Base-by-base conservation (phyloP, 2,888 invertebrate genomes). In the Andrena bucephala region DNA sequence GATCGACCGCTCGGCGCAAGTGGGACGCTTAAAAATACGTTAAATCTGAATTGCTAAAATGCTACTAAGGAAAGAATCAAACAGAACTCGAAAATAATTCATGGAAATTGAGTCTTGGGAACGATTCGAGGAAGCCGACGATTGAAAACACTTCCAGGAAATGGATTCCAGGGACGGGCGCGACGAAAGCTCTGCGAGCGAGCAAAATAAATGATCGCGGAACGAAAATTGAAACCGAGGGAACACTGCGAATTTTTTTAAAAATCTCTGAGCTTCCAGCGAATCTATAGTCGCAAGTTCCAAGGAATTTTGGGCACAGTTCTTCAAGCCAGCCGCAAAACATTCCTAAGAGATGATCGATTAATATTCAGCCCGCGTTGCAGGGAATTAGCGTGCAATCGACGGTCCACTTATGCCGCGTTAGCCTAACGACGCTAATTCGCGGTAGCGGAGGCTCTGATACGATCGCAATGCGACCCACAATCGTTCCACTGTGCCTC, bases 401-500 rank as follows among this genome's bases (percentile, higher is more conserved):
- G 85, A 82, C 81, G 85, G 63, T 77, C 77, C 78, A 78, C 71
- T 89, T 87, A 83, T 72, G 74, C 59, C 63, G 69, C 50, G 71
- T 70, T 68, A 73, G 85, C 78, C 57, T 77, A 88, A 88, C 81
- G 69, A 78, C 50, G 83, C 66, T 89, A 89, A 89, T 86, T 86
- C 72, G 54, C 68, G 42, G 68, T 57, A 76, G 65, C 52, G 60
- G n/a, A 74, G 69, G 60, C 59, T 20, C 24, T 13, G 77, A 85
- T 83, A 85, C 24, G 16, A 81, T 86, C 83, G 67, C 24, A 24
- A 77, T 57, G 42, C 24, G 57, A 67, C 13, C n/a, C 52, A 83
- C 77, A 86, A 87, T 77, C 71, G 68, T 54, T 65, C 54, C 81
- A 76, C 80, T 86, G 79, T 86, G 50, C 60, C 8, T 42, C 67